A percentile compares a stretch with the other conserved stretches of the same genome.
These are phyloP conservation scores for Vipera ursinii DNA, from an alignment of 2,797 vertebrate genomes.

Conservation along the genomic window DNA sequence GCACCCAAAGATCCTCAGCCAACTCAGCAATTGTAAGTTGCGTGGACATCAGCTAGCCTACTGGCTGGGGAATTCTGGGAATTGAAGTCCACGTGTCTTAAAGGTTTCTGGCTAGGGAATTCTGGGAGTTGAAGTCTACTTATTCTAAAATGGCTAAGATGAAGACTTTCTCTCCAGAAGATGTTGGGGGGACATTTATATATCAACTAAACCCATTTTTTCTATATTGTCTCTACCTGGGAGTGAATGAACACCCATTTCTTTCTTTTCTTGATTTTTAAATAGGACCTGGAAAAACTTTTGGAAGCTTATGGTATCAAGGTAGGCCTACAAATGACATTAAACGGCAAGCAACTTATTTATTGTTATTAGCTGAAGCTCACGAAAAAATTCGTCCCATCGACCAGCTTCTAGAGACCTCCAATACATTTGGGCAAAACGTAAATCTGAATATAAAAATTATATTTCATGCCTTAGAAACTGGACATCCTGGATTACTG, in stretches of 20 bases:
- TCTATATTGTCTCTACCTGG: neutral
- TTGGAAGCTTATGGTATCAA: conserved; percentile 87
- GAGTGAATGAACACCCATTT: neutral
- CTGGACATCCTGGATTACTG: too few species aligned
- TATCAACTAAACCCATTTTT: too few species aligned
- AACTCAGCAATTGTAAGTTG: neutral
- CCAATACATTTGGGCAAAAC: neutral
- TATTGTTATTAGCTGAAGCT: neutral
- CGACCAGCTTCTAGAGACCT: neutral
- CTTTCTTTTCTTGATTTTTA: conserved; percentile 12
- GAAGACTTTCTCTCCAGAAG: neutral
- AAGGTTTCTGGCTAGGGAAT: neutral
- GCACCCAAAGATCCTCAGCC: too few species aligned
- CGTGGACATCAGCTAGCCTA: neutral
- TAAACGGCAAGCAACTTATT: neutral
- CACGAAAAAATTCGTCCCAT: neutral
- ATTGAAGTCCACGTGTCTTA: neutral
- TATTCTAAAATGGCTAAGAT: neutral
- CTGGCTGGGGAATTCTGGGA: neutral
- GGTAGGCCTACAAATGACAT: conserved; percentile 66
- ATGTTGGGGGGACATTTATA: neutral
- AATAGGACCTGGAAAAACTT: conserved; percentile 83
- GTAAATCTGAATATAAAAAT: neutral
- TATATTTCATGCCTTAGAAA: neutral
- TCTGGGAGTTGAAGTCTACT: neutral